Percentiles rank a stretch among this genome's conserved stretches.
Conservation (phyloP, 1,140 invertebrate species). For the Cydia amplana region DNA sequence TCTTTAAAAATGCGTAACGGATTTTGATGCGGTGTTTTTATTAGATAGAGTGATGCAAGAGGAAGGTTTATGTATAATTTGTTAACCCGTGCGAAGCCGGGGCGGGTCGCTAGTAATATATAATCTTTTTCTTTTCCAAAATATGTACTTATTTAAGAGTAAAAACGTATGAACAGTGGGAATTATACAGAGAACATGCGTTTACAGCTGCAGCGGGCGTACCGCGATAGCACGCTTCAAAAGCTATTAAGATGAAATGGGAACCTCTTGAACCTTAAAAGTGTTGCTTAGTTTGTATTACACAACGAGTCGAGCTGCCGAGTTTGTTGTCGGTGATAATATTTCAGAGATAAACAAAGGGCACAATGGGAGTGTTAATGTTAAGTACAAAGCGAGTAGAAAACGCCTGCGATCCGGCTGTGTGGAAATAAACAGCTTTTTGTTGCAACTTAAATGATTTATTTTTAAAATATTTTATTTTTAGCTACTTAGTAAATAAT, state of each 20-base stretch:
- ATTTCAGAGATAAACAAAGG: conserved; percentile 23
- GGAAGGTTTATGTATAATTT: too few species aligned
- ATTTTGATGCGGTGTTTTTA: too few species aligned
- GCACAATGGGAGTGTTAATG: conserved; percentile 18
- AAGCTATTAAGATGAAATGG: conserved; percentile 23
- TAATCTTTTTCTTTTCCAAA: too few species aligned
- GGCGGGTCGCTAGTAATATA: too few species aligned
- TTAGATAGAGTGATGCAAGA: too few species aligned
- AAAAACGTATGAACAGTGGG: conserved; percentile 33
- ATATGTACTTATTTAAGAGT: too few species aligned
- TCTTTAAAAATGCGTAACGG: too few species aligned
- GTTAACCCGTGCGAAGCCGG: too few species aligned
- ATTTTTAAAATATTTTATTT: not conserved
- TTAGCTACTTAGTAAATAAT: too few species aligned
- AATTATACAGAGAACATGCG: conserved; percentile 34
- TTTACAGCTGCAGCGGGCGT: conserved; percentile 35
- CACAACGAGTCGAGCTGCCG: conserved; percentile 13
- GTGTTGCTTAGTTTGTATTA: conserved; percentile 9
- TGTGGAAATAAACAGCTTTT: not conserved
- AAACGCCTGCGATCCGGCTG: not conserved
- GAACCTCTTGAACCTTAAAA: conserved; percentile 24
- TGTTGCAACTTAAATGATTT: not conserved
- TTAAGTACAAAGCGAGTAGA: conserved; percentile 7
- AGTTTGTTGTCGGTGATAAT: conserved; percentile 14
- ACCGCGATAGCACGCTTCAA: conserved; percentile 29